phyloP scores from a whole-genome alignment of 2,797 vertebrate genomes.

The Megalops cyprinoides region DNA sequence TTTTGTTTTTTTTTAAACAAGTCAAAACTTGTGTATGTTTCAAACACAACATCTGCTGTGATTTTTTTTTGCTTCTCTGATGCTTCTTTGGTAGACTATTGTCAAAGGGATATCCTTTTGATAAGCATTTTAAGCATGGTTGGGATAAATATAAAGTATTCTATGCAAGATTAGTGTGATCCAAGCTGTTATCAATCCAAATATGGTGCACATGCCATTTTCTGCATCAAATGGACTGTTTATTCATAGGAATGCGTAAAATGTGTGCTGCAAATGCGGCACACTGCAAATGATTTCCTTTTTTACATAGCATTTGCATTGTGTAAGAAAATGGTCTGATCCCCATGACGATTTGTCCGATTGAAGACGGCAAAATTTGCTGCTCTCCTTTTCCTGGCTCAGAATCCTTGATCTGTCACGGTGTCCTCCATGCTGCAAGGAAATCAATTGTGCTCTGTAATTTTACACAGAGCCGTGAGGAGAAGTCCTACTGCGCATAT shows the following conservation, averaged over 20 bases:
- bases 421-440: background rate
- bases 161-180: background rate
- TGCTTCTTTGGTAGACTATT: background rate
- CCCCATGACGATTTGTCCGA: background rate
- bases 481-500: constrained; percentile 50
- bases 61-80: background rate
- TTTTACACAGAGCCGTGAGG: constrained; percentile 24
- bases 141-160: background rate
- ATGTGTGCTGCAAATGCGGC: background rate
- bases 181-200: background rate
- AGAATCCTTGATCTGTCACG: constrained; percentile 6
- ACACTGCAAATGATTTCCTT: background rate
- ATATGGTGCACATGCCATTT: background rate
- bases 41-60: constrained; percentile 14
- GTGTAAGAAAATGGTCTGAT: background rate
- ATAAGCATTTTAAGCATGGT: constrained; percentile 13
- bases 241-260: background rate
- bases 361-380: background rate
- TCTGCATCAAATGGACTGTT: background rate
- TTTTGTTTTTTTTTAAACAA: background rate
- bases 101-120: constrained; percentile 7
- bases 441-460: constrained; percentile 16
- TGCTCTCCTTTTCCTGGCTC: background rate
- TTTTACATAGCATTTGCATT: background rate
- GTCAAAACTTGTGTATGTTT: background rate